A percentile compares a stretch with the other conserved stretches of the same genome.
phyloP scores from a whole-genome alignment of 1,140 invertebrate genomes.

The Drosophila tani region DNA sequence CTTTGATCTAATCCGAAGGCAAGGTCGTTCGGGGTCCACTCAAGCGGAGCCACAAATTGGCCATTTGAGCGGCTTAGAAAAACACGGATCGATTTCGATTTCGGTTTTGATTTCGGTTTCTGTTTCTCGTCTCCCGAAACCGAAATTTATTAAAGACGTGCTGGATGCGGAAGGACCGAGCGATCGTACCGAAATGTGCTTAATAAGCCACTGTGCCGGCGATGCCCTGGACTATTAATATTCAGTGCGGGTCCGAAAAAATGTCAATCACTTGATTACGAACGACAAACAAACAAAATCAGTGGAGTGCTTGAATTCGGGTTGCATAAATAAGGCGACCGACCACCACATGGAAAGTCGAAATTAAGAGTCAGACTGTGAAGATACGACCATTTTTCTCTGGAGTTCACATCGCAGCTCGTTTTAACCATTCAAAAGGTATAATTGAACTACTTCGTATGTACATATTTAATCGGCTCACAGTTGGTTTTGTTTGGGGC shows the following conservation, averaged over 20 bases:
- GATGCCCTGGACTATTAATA: conserved; percentile 48
- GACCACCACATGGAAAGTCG: conserved; percentile 40
- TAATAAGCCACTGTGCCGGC: conserved; percentile 23
- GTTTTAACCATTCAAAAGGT: conserved; percentile 50
- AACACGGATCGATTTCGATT: conserved; percentile 36
- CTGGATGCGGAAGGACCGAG: conserved; percentile 38
- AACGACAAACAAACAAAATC: conserved; percentile 42
- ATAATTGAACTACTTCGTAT: conserved; percentile 49
- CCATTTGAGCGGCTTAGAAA: conserved; percentile 48
- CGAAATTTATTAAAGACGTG: conserved; percentile 33
- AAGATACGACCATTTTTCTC: conserved; percentile 45
- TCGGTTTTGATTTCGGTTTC: conserved; percentile 17
- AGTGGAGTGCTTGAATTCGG: conserved; percentile 48
- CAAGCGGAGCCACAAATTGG: conserved; percentile 54
- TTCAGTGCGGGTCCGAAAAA: conserved; percentile 58
- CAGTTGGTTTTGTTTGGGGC: conserved; percentile 7
- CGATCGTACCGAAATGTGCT: conserved; percentile 13
- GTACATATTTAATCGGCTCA: conserved; percentile 42
- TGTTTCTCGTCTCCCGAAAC: conserved; percentile 2
- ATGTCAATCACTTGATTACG: conserved; percentile 69
- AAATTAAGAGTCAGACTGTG: conserved; percentile 49
- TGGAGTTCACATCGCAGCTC: conserved; percentile 34
- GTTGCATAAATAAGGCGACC: conserved; percentile 32
- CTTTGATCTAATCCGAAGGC: conserved; percentile 67
- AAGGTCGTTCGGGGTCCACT: conserved; percentile 60